Conservation (phyloP, 2,888 invertebrate genomes). For the Eucera pruinosa region DNA sequence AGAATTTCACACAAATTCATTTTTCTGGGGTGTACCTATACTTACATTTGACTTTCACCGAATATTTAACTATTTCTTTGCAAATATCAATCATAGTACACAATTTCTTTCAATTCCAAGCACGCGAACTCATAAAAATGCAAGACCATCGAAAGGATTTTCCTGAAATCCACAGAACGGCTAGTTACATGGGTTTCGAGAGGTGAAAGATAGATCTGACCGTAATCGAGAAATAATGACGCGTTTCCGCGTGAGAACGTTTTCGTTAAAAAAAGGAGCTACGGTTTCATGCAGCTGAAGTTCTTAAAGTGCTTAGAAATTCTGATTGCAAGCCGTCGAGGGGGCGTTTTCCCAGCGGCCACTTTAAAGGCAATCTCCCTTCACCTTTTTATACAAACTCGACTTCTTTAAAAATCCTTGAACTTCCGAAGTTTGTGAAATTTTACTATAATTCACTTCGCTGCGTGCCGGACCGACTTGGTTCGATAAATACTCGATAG, state of each 20-base stretch:
- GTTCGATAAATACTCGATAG: constrained; percentile 48
- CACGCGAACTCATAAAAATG: too few relatives aligned
- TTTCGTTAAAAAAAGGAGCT: neutral
- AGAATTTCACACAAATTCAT: too few relatives aligned
- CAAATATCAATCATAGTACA: neutral
- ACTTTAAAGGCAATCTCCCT: constrained; percentile 33
- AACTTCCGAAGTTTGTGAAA: constrained; percentile 36
- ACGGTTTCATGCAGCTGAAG: neutral
- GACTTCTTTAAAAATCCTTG: constrained; percentile 24
- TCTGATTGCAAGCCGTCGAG: constrained; percentile 20
- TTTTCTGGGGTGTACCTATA: too few relatives aligned
- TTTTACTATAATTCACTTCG: constrained; percentile 18
- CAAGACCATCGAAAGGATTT: neutral
- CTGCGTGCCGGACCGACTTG: neutral
- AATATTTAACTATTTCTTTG: neutral
- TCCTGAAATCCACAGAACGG: neutral
- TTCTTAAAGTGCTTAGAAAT: constrained; percentile 40
- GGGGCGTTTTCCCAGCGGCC: neutral
- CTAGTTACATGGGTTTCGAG: neutral
- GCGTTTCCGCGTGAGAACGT: neutral
- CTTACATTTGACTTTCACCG: too few relatives aligned
- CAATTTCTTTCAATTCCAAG: neutral
- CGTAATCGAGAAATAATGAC: constrained; percentile 24
- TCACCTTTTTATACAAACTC: constrained; percentile 12
- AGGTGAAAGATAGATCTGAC: neutral